Base-by-base conservation (phyloP, 2,797 vertebrate genomes). In the Capromys pilorides region DNA sequence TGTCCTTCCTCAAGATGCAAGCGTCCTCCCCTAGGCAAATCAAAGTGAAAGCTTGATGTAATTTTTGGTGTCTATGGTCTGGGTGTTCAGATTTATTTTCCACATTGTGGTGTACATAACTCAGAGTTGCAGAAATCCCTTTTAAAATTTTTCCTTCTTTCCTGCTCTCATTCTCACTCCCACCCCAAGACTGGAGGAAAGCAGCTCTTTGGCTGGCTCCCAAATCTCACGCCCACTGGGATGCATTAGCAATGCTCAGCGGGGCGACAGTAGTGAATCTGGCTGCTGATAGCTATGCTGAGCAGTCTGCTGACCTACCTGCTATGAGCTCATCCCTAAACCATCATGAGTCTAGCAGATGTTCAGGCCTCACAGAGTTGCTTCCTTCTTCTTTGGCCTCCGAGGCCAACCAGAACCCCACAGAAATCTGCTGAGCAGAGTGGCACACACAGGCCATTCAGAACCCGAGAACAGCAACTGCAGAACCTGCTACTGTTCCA, bases 261-360 rank as follows among this genome's bases (percentile, higher is more conserved):
- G 59, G 59, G 24, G 11, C 36, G 91, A 84, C 41, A 51, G 93
- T 85, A 67, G 89, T 49, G 71, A 82, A 90, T 94, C 88, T 95
- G 90, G 80, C 61, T 90, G 75, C 78, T 24, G 67, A 51, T 7
- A 71, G 13, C 90, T 81, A 21, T 81, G 59, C 49, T 0, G 0
- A 93, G 83, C 75, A 96, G 41, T 77, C 77, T 75, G 78, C 33
- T 94, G 86, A 94, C 94, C 96, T 97, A 96, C 95, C 97, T 96
- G 92, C 95, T 93, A 91, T 82, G 95, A 96, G 39, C 94, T 97
- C 95, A 92, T 59, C 69, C 93, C 88, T 54, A 79, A 97, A 95
- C 36, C 41, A 39, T 95, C 33, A 0, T 2, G 88, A 95, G 59
- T 95, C 59, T 62, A 28, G 3, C 96, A 97, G 91, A 97, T 96